Percentiles rank a stretch among this genome's conserved stretches.
phyloP scores from a whole-genome alignment of 2,888 invertebrate species.

The Leucania comma region DNA sequence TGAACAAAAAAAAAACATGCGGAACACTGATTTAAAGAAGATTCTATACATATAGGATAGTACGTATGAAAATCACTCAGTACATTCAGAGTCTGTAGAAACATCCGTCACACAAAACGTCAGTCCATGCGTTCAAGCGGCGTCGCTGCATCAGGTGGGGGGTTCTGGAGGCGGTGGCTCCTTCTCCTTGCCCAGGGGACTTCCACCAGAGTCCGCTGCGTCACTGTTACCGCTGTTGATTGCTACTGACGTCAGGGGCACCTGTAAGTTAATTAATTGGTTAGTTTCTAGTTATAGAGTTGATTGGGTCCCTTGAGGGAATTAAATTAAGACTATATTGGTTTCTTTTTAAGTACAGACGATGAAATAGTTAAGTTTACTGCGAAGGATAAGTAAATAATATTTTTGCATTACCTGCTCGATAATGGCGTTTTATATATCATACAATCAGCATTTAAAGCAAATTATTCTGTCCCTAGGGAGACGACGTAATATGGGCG shows the following conservation, averaged over 20 bases:
- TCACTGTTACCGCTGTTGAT: conserved; percentile 83
- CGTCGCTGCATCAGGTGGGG: conserved; percentile 79
- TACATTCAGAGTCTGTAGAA: conserved; percentile 19
- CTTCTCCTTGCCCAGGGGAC: conserved; percentile 80
- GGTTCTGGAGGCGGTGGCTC: conserved; percentile 75
- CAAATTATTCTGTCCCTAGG: no score
- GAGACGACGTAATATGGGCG: no score
- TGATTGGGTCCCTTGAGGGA: conserved; percentile 7
- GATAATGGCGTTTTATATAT: no score
- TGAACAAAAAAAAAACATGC: no score
- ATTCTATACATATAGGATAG: conserved; percentile 4
- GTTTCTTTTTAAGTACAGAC: background rate
- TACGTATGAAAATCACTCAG: conserved; percentile 41
- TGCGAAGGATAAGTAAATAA: background rate
- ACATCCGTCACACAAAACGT: conserved; percentile 42
- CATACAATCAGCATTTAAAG: no score
- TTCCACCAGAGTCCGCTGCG: conserved; percentile 74
- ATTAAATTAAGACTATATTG: background rate
- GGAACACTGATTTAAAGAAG: no score
- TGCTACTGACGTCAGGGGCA: conserved; percentile 86
- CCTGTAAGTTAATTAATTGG: conserved; percentile 72
- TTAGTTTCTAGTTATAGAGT: background rate
- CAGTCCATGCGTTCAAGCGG: conserved; percentile 56
- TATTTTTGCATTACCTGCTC: no score
- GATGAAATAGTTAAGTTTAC: background rate